Percentiles rank a stretch among this genome's conserved stretches.
phyloP scores from a whole-genome alignment of 37 sponge, comb jelly and placozoan genomes.

The Spongilla lacustris region DNA sequence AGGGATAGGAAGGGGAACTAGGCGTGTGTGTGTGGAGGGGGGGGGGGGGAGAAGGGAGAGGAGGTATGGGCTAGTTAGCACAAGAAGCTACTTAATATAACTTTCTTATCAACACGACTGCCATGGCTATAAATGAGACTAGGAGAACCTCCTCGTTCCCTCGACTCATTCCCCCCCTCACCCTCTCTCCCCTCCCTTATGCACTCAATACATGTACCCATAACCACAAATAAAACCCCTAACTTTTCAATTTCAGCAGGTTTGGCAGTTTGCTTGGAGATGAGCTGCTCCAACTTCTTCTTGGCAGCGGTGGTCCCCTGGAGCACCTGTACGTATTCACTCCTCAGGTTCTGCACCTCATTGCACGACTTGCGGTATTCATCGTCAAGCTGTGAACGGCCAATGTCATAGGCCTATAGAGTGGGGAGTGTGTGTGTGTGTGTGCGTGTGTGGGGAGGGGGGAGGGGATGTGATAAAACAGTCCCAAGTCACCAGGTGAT shows the following conservation, averaged over 20 bases:
- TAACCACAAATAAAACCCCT: constrained; percentile 12
- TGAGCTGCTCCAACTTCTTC: constrained; percentile 28
- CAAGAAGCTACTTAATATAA: too few relatives aligned
- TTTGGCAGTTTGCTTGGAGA: constrained; percentile 18
- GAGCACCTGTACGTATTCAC: constrained; percentile 27
- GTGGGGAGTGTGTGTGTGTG: too few relatives aligned
- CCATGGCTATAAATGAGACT: too few relatives aligned
- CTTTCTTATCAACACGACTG: too few relatives aligned
- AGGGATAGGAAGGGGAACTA: neutral
- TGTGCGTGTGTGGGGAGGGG: neutral
- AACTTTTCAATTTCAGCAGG: constrained; percentile 55
- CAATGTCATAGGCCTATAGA: constrained; percentile 41
- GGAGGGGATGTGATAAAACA: neutral
- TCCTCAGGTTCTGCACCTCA: constrained; percentile 35
- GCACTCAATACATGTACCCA: too few relatives aligned
- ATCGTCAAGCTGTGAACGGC: constrained; percentile 33
- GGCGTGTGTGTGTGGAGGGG: neutral
- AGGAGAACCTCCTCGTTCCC: too few relatives aligned
- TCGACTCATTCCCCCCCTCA: too few relatives aligned
- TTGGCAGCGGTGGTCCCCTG: constrained; percentile 30
- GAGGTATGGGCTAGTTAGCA: too few relatives aligned
- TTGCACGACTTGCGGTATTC: constrained; percentile 24
- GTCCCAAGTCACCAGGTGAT: too few relatives aligned
- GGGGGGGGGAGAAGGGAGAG: too few relatives aligned
- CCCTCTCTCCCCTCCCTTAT: too few relatives aligned